Evolutionary conservation across 2,797 vertebrate genomes (phyloP).

Genomic region (Sciurus carolinensis): DNA sequence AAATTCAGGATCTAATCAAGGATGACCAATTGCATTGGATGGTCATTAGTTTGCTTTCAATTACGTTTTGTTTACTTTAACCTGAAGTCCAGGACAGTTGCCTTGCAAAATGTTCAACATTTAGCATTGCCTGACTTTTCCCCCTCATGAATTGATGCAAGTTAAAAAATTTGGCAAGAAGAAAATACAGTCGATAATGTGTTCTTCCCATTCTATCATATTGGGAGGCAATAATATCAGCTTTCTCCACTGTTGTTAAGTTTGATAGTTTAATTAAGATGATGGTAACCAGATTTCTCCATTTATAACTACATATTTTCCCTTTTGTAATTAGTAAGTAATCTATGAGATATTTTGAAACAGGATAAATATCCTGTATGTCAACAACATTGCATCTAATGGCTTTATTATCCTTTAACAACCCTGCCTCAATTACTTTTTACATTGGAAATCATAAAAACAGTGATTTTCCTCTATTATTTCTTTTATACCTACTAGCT

Average conservation of each 20-base stretch:
- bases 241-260: neutral
- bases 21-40: neutral
- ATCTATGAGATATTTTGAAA: constrained; percentile 19
- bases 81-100: neutral
- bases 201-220: neutral
- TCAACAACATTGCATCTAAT: neutral
- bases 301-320: neutral
- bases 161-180: constrained; percentile 12
- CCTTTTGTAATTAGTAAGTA: neutral
- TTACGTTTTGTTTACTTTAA: neutral
- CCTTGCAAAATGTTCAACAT: neutral
- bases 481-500: neutral
- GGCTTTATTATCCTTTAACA: neutral
- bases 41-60: neutral
- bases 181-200: neutral
- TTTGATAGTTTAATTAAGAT: neutral
- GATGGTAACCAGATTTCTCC: neutral
- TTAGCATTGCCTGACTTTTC: neutral
- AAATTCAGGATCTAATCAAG: neutral
- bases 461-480: neutral
- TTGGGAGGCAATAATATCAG: neutral
- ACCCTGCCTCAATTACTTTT: neutral
- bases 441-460: neutral
- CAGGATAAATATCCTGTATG: neutral
- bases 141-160: neutral